These are phyloP conservation scores for Aptenodytes patagonicus DNA, from an alignment of 2,113 vertebrate genomes.

Conservation along the genomic window DNA sequence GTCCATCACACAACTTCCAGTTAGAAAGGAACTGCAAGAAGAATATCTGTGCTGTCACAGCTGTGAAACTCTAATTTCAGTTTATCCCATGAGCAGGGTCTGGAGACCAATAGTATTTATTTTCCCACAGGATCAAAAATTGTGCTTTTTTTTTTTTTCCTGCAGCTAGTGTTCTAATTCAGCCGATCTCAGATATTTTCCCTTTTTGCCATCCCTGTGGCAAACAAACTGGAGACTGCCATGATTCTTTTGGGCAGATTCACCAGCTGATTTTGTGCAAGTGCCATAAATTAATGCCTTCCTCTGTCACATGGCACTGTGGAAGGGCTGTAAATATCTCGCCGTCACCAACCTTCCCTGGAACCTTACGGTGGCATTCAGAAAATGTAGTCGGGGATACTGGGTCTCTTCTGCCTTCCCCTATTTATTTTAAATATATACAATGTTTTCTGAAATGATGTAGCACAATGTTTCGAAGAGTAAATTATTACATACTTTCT, in stretches of 20 bases:
- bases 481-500: background rate
- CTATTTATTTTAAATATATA: background rate
- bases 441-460: background rate
- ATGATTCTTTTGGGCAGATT: background rate
- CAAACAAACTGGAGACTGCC: background rate
- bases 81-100: background rate
- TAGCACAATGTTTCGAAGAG: background rate
- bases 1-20: background rate
- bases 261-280: background rate
- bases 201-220: background rate
- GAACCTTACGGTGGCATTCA: background rate
- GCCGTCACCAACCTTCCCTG: background rate
- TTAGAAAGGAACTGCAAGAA: background rate
- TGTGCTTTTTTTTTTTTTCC: background rate
- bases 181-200: background rate
- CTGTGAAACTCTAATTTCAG: background rate
- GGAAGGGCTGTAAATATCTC: background rate
- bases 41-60: background rate
- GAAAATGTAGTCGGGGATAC: background rate
- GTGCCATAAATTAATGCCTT: background rate
- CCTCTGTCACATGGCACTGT: fast-evolving
- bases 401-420: background rate
- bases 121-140: background rate
- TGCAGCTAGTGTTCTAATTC: background rate
- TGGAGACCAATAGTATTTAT: background rate